Conservation (phyloP, 2,797 vertebrate genomes). For the Lutjanus argentimaculatus region DNA sequence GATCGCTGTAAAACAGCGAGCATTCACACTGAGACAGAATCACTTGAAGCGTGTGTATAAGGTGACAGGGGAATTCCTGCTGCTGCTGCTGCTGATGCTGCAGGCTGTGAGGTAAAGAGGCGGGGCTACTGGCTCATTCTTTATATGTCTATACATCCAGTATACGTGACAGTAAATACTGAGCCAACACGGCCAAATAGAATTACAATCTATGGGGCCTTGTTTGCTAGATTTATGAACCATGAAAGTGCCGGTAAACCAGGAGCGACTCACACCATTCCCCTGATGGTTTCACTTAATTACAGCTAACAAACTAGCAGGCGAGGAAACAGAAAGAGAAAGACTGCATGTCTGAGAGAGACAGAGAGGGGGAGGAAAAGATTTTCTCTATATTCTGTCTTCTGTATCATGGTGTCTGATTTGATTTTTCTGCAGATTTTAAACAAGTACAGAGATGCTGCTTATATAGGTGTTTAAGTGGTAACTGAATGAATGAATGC, state of each 20-base stretch:
- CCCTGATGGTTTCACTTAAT: slow-evolving; percentile 64
- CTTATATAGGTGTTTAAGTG: too few species aligned
- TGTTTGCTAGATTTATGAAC: slow-evolving; percentile 53
- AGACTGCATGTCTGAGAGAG: not conserved
- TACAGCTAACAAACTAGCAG: slow-evolving; percentile 54
- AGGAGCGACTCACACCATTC: slow-evolving; percentile 22
- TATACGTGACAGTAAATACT: slow-evolving; percentile 15
- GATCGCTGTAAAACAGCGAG: slow-evolving; percentile 39
- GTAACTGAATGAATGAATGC: too few species aligned
- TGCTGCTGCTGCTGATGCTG: slow-evolving; percentile 62
- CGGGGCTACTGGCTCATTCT: slow-evolving; percentile 18
- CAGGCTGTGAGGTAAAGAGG: slow-evolving; percentile 55
- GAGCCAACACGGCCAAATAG: slow-evolving; percentile 31
- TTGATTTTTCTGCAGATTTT: too few species aligned
- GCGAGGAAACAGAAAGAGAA: slow-evolving; percentile 3
- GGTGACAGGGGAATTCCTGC: slow-evolving; percentile 83
- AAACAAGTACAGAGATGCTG: too few species aligned
- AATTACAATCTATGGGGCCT: slow-evolving; percentile 27
- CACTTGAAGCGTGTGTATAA: slow-evolving; percentile 68
- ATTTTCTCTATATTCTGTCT: not conserved
- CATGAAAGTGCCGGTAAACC: slow-evolving; percentile 43
- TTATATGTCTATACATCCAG: slow-evolving; percentile 30
- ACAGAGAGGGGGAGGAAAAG: not conserved
- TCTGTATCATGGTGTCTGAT: not conserved
- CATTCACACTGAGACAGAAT: slow-evolving; percentile 57